These are phyloP conservation scores for Sericinus montela DNA, from an alignment of 2,888 invertebrate species.

Conservation along the genomic window DNA sequence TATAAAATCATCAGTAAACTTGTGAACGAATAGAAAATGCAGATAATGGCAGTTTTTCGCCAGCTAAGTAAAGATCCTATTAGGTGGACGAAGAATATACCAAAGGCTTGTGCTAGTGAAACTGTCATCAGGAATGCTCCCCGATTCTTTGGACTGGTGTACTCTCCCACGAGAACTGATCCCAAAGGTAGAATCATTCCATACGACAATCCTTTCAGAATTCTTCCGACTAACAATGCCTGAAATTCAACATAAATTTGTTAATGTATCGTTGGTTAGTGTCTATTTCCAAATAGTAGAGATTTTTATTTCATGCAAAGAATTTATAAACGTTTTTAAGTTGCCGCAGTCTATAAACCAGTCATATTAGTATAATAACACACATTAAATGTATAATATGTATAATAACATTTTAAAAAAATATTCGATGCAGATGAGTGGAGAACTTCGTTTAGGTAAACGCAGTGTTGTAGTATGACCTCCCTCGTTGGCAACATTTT, in stretches of 20 bases:
- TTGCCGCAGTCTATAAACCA: no score
- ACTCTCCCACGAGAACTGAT: constrained; percentile 75
- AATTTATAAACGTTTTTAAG: no score
- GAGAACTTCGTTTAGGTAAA: no score
- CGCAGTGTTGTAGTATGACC: no score
- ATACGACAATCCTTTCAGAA: constrained; percentile 60
- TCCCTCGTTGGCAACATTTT: no score
- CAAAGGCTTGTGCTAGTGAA: constrained; percentile 75
- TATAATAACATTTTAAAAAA: no score
- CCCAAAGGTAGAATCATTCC: constrained; percentile 70
- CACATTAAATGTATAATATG: no score
- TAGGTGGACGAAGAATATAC: constrained; percentile 79
- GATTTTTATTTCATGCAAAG: no score
- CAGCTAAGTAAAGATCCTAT: constrained; percentile 79
- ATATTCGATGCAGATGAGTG: no score
- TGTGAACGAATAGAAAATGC: constrained; percentile 58
- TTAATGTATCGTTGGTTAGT: neutral
- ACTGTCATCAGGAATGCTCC: constrained; percentile 79
- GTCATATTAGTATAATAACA: no score
- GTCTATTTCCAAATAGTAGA: no score
- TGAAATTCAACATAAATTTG: constrained; percentile 29
- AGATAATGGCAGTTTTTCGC: constrained; percentile 71
- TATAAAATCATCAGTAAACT: constrained; percentile 56
- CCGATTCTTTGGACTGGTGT: constrained; percentile 75
- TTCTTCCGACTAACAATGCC: constrained; percentile 43